Conservation (phyloP, 2,888 invertebrate species). For the Drosophila prolongata region DNA sequence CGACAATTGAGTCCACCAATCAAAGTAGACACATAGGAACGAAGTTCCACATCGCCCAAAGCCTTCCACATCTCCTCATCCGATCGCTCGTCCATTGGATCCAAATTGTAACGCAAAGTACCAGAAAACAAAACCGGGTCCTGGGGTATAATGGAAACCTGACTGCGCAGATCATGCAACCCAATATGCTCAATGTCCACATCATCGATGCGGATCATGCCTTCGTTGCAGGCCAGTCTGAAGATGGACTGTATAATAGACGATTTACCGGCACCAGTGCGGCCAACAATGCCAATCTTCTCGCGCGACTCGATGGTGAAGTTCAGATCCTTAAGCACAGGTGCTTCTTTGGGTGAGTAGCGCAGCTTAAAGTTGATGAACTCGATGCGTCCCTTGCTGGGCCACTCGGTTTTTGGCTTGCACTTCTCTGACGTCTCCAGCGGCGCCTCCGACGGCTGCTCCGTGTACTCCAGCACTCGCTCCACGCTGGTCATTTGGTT, state of each 20-base stretch:
- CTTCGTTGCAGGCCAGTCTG: constrained; percentile 91
- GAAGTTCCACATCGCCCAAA: constrained; percentile 91
- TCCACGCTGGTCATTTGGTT: constrained; percentile 94
- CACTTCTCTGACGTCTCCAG: constrained; percentile 85
- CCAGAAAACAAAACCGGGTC: constrained; percentile 95
- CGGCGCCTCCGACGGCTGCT: constrained; percentile 87
- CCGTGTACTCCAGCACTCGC: constrained; percentile 92
- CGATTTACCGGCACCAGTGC: constrained; percentile 95
- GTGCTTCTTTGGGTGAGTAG: constrained; percentile 89
- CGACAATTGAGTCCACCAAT: constrained; percentile 87
- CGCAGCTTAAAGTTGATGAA: constrained; percentile 89
- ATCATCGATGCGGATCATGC: constrained; percentile 91
- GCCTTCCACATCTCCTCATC: constrained; percentile 92
- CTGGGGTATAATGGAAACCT: constrained; percentile 96
- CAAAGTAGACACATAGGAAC: constrained; percentile 88
- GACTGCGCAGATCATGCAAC: constrained; percentile 90
- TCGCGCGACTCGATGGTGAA: constrained; percentile 86
- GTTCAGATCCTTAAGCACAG: constrained; percentile 90
- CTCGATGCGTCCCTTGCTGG: constrained; percentile 87
- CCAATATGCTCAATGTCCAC: constrained; percentile 90
- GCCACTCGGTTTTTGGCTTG: constrained; percentile 87
- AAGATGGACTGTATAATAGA: constrained; percentile 93
- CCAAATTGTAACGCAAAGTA: constrained; percentile 92
- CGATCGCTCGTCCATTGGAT: constrained; percentile 90
- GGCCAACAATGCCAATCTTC: constrained; percentile 93